phyloP scores from a whole-genome alignment of 92 coral and sea anemone species.

The Phenganax marumi region DNA sequence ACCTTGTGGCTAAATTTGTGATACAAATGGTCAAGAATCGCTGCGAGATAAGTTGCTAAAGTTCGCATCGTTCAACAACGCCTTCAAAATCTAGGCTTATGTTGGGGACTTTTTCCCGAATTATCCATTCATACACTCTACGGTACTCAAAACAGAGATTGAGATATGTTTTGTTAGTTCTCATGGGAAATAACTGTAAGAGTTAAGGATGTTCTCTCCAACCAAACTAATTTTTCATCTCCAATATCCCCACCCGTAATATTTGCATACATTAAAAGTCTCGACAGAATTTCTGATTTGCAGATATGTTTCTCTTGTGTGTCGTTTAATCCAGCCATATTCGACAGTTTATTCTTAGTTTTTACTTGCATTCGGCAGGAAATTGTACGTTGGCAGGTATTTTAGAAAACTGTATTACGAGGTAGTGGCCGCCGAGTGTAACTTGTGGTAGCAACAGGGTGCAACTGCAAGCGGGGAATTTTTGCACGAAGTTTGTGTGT shows the following conservation, averaged over 20 bases:
- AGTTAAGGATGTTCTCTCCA: not conserved
- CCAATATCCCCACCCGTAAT: constrained; percentile 12
- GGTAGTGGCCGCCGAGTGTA: not conserved
- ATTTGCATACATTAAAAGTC: constrained; percentile 7
- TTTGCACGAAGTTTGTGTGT: not conserved
- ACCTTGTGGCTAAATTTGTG: too few species aligned
- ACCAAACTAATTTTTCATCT: not conserved
- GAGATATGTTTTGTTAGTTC: too few species aligned
- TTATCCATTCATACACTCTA: too few species aligned
- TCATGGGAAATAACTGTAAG: too few species aligned
- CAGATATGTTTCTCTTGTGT: constrained; percentile 31
- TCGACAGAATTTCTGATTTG: constrained; percentile 22
- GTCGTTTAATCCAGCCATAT: constrained; percentile 20
- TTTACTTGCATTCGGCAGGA: constrained; percentile 32
- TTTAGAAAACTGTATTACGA: not conserved
- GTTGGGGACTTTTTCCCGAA: too few species aligned
- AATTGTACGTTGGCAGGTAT: not conserved
- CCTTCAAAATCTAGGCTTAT: too few species aligned
- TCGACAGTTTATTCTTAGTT: constrained; percentile 12
- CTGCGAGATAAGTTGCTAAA: too few species aligned
- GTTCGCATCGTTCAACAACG: too few species aligned
- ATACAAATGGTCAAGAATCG: too few species aligned
- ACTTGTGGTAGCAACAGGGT: not conserved
- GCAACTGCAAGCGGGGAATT: not conserved
- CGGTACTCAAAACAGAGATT: too few species aligned